Evolutionary conservation across 1,140 invertebrate genomes (phyloP).

Genomic region (Holcopasites calliopsidis): DNA sequence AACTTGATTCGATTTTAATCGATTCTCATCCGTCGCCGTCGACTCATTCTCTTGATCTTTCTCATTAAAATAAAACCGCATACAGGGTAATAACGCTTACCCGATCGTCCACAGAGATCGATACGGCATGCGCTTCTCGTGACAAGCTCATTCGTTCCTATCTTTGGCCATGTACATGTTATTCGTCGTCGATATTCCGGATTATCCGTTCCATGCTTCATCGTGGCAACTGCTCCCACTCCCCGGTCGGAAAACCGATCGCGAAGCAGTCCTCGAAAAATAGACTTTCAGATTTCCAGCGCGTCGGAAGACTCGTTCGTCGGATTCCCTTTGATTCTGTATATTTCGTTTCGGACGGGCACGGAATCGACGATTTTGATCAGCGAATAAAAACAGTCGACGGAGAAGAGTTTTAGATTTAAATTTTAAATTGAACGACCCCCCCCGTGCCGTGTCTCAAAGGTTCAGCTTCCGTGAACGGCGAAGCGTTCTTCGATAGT

Average conservation of each 20-base stretch:
- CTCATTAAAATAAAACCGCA: neutral
- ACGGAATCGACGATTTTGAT: neutral
- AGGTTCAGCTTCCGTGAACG: too few species aligned
- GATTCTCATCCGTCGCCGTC: neutral
- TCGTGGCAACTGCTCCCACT: neutral
- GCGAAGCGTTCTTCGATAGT: neutral
- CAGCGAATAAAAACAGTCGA: neutral
- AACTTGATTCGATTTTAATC: neutral
- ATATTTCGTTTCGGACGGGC: neutral
- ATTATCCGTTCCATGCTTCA: neutral
- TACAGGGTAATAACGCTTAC: neutral
- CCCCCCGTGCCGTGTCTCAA: too few species aligned
- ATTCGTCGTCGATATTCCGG: neutral
- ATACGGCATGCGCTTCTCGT: neutral
- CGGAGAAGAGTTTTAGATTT: neutral
- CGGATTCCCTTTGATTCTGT: neutral
- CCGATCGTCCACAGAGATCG: neutral
- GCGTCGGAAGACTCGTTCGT: too few species aligned
- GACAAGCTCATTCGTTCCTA: neutral
- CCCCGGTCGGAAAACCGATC: neutral
- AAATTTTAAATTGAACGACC: constrained; percentile 19
- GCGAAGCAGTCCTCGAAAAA: neutral
- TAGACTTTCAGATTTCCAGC: neutral
- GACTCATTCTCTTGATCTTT: neutral
- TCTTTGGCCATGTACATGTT: neutral